Percentiles rank a stretch among this genome's conserved stretches.
phyloP scores from a whole-genome alignment of 2,888 invertebrate species.

The Ennomos erosarius region DNA sequence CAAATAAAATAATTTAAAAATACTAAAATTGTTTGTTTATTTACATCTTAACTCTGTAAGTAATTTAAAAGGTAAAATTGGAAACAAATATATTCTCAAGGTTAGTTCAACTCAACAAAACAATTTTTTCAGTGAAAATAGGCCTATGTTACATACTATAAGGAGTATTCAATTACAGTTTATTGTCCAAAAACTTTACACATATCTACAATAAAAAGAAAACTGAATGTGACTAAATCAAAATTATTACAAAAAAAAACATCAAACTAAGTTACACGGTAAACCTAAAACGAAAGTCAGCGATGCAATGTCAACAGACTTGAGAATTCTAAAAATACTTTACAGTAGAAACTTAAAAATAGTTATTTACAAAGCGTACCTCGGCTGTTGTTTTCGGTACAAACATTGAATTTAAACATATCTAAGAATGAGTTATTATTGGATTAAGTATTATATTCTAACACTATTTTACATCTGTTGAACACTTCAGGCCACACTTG shows the following conservation, averaged over 20 bases:
- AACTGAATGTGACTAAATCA: slow-evolving; percentile 54
- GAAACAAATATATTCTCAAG: no score
- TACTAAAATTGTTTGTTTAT: no score
- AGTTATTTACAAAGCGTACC: slow-evolving; percentile 80
- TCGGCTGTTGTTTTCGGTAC: slow-evolving; percentile 56
- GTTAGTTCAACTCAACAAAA: no score
- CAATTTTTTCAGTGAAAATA: slow-evolving; percentile 34
- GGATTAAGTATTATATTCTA: slow-evolving; percentile 43
- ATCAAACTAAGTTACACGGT: slow-evolving; percentile 42
- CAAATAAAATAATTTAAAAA: no score
- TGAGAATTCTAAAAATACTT: slow-evolving; percentile 64
- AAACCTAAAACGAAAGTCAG: slow-evolving; percentile 27
- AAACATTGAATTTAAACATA: slow-evolving; percentile 39
- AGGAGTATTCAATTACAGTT: slow-evolving; percentile 66
- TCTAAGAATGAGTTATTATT: slow-evolving; percentile 30
- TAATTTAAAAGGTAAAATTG: no score
- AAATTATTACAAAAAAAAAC: slow-evolving; percentile 35
- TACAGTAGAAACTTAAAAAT: slow-evolving; percentile 79
- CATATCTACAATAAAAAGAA: slow-evolving; percentile 69
- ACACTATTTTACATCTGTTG: slow-evolving; percentile 53
- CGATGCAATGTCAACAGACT: slow-evolving; percentile 46
- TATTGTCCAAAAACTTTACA: slow-evolving; percentile 82
- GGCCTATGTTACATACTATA: slow-evolving; percentile 34
- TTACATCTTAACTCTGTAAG: no score
- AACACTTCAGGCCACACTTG: slow-evolving; percentile 73